These are phyloP conservation scores for Trichacis sp. DNA, from an alignment of 2,888 invertebrate species.

Conservation along the genomic window DNA sequence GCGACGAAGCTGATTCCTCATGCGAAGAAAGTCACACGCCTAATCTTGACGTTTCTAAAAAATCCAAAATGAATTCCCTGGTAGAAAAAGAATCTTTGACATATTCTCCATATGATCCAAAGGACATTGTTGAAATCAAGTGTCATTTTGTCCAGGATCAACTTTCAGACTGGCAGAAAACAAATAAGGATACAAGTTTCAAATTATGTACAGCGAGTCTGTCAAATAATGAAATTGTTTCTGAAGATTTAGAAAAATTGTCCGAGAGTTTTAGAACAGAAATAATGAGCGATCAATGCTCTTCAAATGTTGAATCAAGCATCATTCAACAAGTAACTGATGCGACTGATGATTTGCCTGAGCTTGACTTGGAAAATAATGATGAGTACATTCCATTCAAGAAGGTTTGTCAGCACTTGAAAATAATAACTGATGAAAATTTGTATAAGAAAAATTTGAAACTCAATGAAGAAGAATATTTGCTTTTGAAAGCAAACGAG, in stretches of 20 bases:
- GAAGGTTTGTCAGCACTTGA: constrained; percentile 19
- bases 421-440: neutral
- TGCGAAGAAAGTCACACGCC: too few relatives aligned
- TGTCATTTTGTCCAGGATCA: neutral
- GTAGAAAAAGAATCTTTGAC: too few relatives aligned
- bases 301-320: neutral
- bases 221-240: constrained; percentile 39
- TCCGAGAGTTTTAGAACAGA: constrained; percentile 42
- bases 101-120: neutral
- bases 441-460: neutral
- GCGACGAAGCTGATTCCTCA: too few relatives aligned
- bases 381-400: neutral
- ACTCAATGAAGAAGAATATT: constrained; percentile 24
- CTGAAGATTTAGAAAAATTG: constrained; percentile 35
- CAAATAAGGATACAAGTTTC: neutral
- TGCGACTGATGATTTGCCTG: neutral
- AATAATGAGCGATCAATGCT: neutral
- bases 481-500: constrained; percentile 33
- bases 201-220: constrained; percentile 13
- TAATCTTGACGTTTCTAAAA: too few relatives aligned
- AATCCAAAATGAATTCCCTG: too few relatives aligned
- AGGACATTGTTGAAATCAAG: neutral
- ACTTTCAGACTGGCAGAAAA: neutral
- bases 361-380: neutral
- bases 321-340: neutral